Evolutionary conservation across 1,140 invertebrate genomes (phyloP).

Genomic region (Meloidogyne hapla): DNA sequence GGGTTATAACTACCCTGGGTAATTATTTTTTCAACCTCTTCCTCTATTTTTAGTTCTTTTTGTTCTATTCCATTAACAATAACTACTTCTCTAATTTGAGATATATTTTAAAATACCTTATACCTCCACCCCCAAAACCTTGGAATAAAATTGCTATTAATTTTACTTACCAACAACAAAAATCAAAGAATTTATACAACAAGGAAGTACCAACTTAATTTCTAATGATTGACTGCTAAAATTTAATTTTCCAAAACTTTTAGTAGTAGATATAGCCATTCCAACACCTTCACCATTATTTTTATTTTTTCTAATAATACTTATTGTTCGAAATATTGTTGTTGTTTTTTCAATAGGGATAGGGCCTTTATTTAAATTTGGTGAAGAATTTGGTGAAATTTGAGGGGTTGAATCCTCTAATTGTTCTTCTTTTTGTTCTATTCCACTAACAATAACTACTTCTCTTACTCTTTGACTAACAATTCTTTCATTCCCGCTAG

Average conservation of each 20-base stretch:
- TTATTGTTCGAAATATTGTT: conserved; percentile 17
- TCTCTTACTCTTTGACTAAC: neutral
- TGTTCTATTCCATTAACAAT: no score
- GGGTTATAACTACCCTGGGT: no score
- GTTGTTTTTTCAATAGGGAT: conserved; percentile 3
- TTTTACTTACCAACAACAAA: conserved; percentile 25
- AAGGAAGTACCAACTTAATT: conserved; percentile 14
- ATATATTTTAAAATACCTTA: no score
- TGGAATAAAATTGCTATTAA: no score
- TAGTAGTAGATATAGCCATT: neutral
- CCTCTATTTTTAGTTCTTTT: no score
- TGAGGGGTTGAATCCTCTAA: neutral
- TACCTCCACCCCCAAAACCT: no score
- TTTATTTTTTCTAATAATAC: conserved; percentile 4
- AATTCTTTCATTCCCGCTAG: no score
- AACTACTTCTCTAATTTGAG: no score
- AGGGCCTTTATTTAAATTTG: neutral
- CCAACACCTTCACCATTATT: neutral
- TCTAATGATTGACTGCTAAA: conserved; percentile 19
- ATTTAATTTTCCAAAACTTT: neutral
- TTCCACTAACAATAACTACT: conserved; percentile 5
- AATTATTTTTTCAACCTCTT: no score
- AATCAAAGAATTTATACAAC: conserved; percentile 24
- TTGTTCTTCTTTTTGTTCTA: neutral
- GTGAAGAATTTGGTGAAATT: neutral